Evolutionary conservation across 2,797 vertebrate genomes (phyloP).

Genomic region (Microchirus variegatus): DNA sequence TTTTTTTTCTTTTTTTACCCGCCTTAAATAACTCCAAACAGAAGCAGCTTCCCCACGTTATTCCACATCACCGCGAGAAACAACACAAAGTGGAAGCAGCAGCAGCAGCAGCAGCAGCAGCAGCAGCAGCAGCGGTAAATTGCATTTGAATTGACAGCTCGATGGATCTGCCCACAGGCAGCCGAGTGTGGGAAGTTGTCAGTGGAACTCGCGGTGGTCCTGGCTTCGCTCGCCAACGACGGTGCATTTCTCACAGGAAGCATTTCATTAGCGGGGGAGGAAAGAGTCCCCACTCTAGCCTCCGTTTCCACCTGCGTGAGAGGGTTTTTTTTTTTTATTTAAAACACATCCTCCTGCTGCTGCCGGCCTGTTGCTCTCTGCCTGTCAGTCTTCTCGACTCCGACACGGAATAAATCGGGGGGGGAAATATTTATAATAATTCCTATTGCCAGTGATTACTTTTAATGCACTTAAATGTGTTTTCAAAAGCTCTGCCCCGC

Average conservation of each 20-base stretch:
- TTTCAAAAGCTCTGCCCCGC: background rate
- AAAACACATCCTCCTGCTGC: background rate
- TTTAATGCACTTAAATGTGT: slow-evolving; percentile 18
- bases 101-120: too few species aligned
- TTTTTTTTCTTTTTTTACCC: too few species aligned
- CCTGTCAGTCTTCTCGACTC: background rate
- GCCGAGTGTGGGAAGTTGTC: slow-evolving; percentile 32
- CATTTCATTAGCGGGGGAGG: slow-evolving; percentile 27
- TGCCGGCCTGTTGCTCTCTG: too few species aligned
- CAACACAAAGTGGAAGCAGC: background rate
- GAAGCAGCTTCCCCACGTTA: background rate
- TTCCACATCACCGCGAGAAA: slow-evolving; percentile 2
- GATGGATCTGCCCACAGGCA: slow-evolving; percentile 38
- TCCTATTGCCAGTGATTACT: background rate
- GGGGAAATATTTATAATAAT: too few species aligned
- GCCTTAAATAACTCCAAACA: slow-evolving; percentile 1
- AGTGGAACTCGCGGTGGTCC: slow-evolving; percentile 8
- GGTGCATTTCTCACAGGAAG: slow-evolving; percentile 29
- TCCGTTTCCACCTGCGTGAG: background rate
- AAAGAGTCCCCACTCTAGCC: slow-evolving; percentile 7
- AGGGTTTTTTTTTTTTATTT: too few species aligned
- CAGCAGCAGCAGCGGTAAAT: slow-evolving; percentile 7
- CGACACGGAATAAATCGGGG: background rate
- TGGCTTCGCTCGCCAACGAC: slow-evolving; percentile 2
- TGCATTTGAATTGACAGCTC: slow-evolving; percentile 39